phyloP scores from a whole-genome alignment of 2,113 vertebrate genomes.

The Balaenoptera acutorostrata region DNA sequence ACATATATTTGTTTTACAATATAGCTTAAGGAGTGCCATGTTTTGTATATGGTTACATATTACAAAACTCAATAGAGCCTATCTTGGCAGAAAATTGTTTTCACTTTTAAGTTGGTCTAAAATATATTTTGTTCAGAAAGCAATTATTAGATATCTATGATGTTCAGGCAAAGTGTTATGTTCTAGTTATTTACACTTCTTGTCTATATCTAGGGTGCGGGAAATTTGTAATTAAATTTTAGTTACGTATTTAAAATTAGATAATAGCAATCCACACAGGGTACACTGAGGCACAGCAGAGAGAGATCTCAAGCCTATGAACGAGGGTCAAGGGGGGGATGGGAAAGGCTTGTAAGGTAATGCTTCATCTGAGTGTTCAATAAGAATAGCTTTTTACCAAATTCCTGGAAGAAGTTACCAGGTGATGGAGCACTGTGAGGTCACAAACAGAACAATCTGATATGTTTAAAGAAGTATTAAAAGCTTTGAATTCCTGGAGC shows the following conservation, averaged over 20 bases:
- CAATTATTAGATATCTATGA: not conserved
- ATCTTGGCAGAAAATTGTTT: not conserved
- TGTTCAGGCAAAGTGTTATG: not conserved
- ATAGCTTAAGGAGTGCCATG: not conserved
- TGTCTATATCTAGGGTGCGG: not conserved
- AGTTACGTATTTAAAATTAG: not conserved
- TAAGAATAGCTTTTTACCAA: not conserved
- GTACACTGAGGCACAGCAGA: not conserved
- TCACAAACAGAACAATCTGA: not conserved
- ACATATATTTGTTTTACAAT: not conserved
- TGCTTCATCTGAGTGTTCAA: not conserved
- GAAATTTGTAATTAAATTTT: not conserved
- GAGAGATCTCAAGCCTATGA: not conserved
- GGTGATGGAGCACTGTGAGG: not conserved
- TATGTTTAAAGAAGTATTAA: not conserved
- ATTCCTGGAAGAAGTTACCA: not conserved
- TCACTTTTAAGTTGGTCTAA: not conserved
- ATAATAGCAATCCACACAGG: not conserved
- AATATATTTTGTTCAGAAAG: not conserved
- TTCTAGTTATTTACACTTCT: not conserved
- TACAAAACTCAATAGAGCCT: not conserved
- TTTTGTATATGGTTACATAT: not conserved
- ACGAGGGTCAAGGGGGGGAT: accelerated
- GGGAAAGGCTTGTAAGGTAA: not conserved
- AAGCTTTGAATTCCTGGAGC: not conserved